A percentile compares a stretch with the other conserved stretches of the same genome.
Evolutionary conservation across 2,113 vertebrate species (phyloP).

Genomic region (Caretta caretta): DNA sequence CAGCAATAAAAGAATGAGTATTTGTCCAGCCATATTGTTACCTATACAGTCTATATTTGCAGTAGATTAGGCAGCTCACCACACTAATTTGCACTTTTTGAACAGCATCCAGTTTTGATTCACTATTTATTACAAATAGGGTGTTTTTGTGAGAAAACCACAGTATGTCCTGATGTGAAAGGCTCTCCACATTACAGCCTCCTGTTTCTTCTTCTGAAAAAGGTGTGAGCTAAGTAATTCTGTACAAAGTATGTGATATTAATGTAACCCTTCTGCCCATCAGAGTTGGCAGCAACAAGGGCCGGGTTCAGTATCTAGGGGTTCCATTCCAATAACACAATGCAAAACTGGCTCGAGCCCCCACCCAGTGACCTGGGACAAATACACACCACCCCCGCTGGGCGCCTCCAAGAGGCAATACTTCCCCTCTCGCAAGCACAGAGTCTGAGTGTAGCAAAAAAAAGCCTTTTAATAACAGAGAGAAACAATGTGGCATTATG

Average conservation of each 20-base stretch:
- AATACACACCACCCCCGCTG: too few species aligned
- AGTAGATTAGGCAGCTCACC: constrained; percentile 22
- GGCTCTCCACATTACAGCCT: neutral
- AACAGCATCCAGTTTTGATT: neutral
- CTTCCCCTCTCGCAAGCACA: too few species aligned
- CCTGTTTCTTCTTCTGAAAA: neutral
- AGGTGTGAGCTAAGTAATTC: neutral
- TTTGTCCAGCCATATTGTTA: neutral
- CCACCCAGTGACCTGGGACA: too few species aligned
- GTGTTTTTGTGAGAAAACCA: neutral
- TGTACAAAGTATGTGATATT: neutral
- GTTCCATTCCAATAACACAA: too few species aligned
- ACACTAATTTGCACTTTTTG: neutral
- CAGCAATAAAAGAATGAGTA: neutral
- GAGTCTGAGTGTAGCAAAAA: too few species aligned
- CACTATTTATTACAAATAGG: neutral
- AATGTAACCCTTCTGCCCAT: too few species aligned
- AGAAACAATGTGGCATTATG: too few species aligned
- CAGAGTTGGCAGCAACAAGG: too few species aligned
- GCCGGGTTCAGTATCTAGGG: too few species aligned
- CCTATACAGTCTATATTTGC: neutral
- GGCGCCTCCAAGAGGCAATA: too few species aligned
- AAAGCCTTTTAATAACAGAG: too few species aligned
- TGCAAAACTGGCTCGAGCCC: too few species aligned
- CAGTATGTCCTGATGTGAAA: neutral